Evolutionary conservation across 2,797 vertebrate species (phyloP), one percentile per base, ranked within the genome.

Genomic region (Peromyscus attwateri): DNA sequence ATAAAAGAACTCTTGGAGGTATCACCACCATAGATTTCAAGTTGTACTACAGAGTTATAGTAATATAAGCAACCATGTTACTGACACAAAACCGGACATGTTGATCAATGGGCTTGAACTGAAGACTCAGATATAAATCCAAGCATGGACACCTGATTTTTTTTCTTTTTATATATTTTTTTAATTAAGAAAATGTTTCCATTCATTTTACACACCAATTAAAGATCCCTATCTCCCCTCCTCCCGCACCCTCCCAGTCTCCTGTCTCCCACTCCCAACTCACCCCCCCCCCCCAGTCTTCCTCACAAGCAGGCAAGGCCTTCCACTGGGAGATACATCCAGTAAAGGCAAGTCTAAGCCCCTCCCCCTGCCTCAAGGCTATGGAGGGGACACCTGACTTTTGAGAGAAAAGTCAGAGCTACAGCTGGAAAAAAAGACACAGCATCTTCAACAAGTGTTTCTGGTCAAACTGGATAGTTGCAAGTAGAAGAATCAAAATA

Each of bases 321-420:
- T 52, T 1, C 49, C 12, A 13, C 13, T 0, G 49, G 49, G 49
- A 52, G 49, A 2, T 2, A 0, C 49, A 14, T 52, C 12, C 49
- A 52, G 49, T 52, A 52, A 14, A 52, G 49, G 49, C 49, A 52
- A 52, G 49, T 52, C 49, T 12, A 52, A 52, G 12, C 2, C 49
- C 49, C 13, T 13, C 49, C 12, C 49, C 49, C 49, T 13, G 11
- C 49, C 12, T 52, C 49, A 52, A 52, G 49, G 2, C 49, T 52
- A 2, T 3, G 3, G 2, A 52, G 49, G 12, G 8, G 16, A 52
- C 1, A 23, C 6, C 57, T 23, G 21, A 23, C 5, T 19, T 40
- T 52, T 77, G 27, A 52, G 34, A 52, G 31, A 49, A 16, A 79
- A 31, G 43, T 13, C 75, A 49, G 14, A 49, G 31, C 8, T 77